These are phyloP conservation scores for Pipistrellus kuhlii DNA, from an alignment of 2,797 vertebrate species.

Conservation along the genomic window DNA sequence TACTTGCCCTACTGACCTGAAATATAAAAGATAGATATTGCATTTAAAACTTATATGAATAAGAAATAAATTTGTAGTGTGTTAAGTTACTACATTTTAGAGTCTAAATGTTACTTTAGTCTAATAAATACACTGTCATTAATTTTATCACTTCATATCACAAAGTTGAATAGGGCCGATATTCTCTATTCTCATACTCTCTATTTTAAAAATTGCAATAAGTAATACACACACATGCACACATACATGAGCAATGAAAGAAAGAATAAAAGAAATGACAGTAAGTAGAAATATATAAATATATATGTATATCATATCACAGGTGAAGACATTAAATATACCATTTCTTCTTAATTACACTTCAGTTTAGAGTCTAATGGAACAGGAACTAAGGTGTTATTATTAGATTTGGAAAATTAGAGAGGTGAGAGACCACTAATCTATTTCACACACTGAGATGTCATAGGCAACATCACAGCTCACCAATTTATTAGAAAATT, in stretches of 20 bases:
- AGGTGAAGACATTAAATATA: conserved; percentile 23
- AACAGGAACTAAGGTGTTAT: not conserved
- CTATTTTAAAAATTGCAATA: not conserved
- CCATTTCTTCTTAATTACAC: not conserved
- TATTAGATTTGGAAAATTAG: not conserved
- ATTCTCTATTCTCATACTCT: not conserved
- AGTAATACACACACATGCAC: not conserved
- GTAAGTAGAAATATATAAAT: not conserved
- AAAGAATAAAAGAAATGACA: not conserved
- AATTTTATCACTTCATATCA: conserved; percentile 16
- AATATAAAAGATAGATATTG: conserved; percentile 51
- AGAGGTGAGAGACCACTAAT: not conserved
- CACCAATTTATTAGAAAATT: not conserved
- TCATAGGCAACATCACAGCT: not conserved
- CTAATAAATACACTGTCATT: not conserved
- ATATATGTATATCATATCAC: not conserved
- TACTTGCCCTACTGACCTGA: conserved; percentile 91
- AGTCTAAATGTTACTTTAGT: not conserved
- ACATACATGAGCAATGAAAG: not conserved
- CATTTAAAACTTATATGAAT: conserved; percentile 29
- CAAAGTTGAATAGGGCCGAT: not conserved
- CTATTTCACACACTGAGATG: not conserved
- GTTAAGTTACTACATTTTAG: not conserved
- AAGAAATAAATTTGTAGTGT: conserved; percentile 36
- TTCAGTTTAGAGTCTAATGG: not conserved